These are phyloP conservation scores for Petaurus breviceps DNA, from an alignment of 2,113 vertebrate species.

Conservation along the genomic window DNA sequence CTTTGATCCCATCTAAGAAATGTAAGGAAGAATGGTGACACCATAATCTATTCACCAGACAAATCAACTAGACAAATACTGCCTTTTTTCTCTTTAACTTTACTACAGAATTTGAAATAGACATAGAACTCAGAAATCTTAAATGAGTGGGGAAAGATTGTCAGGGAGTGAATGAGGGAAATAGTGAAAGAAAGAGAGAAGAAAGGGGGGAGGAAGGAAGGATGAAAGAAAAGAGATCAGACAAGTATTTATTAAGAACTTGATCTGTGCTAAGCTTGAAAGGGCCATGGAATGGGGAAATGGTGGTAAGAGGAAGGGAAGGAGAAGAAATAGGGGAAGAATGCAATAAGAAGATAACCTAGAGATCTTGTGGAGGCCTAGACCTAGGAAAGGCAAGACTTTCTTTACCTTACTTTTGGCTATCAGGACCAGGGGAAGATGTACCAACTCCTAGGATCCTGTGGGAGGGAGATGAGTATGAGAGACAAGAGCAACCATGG, in stretches of 20 bases:
- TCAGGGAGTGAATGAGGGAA: background rate
- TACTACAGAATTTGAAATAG: background rate
- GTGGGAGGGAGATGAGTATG: background rate
- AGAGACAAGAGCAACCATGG: too few relatives aligned
- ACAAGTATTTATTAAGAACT: background rate
- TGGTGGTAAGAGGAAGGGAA: background rate
- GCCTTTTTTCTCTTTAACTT: background rate
- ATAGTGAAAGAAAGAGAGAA: background rate
- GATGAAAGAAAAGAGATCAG: background rate
- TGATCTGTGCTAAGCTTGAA: background rate
- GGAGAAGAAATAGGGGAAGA: background rate
- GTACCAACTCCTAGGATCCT: background rate
- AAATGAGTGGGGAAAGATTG: background rate
- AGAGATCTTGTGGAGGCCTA: background rate
- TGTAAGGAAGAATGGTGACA: background rate
- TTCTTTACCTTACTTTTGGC: background rate
- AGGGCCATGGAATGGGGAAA: background rate
- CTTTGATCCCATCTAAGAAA: background rate
- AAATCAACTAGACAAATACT: background rate
- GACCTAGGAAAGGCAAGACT: too few relatives aligned
- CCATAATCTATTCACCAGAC: background rate
- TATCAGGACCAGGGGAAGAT: background rate
- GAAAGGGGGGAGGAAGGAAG: too few relatives aligned
- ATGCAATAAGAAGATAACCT: background rate
- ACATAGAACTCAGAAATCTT: background rate